Evolutionary conservation across 2,113 vertebrate genomes (phyloP), one percentile per base, ranked within the genome.

Genomic region (Gymnorhina tibicen): DNA sequence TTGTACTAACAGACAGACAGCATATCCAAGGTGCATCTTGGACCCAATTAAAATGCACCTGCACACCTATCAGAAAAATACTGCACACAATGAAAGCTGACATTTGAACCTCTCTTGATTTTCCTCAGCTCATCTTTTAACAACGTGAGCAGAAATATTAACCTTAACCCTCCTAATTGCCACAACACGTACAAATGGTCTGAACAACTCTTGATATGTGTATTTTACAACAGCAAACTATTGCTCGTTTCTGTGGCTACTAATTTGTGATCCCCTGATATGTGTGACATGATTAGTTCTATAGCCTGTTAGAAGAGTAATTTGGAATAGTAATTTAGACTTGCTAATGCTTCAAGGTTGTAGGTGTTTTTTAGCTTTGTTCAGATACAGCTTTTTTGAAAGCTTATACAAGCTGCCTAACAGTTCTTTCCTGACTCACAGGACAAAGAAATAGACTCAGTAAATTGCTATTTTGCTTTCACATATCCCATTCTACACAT

Each of bases 41-140:
- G 67, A 91, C n/a, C 17, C 28, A 76, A 89, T 76, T 85, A 89
- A 93, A 96, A 94, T 26, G 50, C 27, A 81, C n/a, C 68, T 87
- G 59, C 5, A 6, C 16, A 58, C 56, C 47, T 80, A 74, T 27
- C 42, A 87, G 74, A 53, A 91, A 72, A 91, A 63, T 21, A 78
- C 11, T 56, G 35, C 27, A 70, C 10, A 49, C 32, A n/a, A 7
- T 30, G n/a, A 86, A 80, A 79, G 27, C 30, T 82, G 66, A 44
- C 47, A 64, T 73, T 55, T 69, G 37, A 94, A 76, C 17, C 11
- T 77, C 17, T 75, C 20, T 46, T n/a, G 21, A n/a, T 62, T 59
- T 44, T 70, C 37, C 56, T 75, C 33, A 64, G 37, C 56, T 89
- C 39, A 55, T 78, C 42, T 68, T 91, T 52, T 47, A 90, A 70